Percentiles rank a stretch among this genome's conserved stretches.
Evolutionary conservation across 2,888 invertebrate species (phyloP).

Genomic region (Panzeria rudis): DNA sequence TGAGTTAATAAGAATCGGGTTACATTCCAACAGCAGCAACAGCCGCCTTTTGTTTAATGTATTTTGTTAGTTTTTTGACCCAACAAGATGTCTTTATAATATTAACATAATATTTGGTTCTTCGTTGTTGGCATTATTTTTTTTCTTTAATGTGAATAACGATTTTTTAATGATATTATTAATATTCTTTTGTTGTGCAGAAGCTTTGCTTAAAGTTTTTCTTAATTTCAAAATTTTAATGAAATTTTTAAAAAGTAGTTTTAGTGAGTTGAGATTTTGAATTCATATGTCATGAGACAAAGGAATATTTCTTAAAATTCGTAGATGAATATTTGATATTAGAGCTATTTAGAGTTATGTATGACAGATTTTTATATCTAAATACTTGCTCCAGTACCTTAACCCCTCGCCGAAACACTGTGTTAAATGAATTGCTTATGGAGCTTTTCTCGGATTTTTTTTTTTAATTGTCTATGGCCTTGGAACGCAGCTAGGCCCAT

Average conservation of each 20-base stretch:
- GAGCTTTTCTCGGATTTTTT: no score
- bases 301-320: no score
- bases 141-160: slow-evolving; percentile 24
- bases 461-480: no score
- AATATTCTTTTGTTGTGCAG: slow-evolving; percentile 18
- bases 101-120: slow-evolving; percentile 66
- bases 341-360: no score
- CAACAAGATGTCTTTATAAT: slow-evolving; percentile 72
- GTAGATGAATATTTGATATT: no score
- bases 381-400: no score
- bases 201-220: neutral
- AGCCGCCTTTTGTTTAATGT: slow-evolving; percentile 65
- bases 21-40: slow-evolving; percentile 77
- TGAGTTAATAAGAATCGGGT: slow-evolving; percentile 83
- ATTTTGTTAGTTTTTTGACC: slow-evolving; percentile 57
- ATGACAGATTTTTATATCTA: no score
- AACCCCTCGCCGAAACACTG: no score
- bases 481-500: no score
- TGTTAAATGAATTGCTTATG: no score
- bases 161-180: slow-evolving; percentile 55
- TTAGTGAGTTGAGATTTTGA: neutral
- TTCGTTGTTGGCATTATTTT: slow-evolving; percentile 60
- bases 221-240: neutral
- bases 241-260: neutral
- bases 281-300: neutral